These are phyloP conservation scores for Pardalotus punctatus DNA, from an alignment of 2,113 vertebrate species.

Conservation along the genomic window DNA sequence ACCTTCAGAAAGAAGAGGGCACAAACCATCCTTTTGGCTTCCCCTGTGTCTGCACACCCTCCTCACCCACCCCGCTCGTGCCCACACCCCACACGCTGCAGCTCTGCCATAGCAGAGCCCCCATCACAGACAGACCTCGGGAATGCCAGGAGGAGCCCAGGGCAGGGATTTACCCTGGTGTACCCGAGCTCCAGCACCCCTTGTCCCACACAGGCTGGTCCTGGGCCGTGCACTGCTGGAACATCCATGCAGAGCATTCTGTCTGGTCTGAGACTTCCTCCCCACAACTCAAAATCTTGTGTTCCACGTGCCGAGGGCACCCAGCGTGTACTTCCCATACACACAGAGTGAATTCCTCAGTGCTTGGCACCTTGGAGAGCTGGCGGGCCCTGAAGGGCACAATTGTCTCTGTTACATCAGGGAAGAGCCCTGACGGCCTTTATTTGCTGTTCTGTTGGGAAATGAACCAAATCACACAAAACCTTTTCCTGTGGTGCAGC, in stretches of 20 bases:
- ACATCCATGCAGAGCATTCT: background rate
- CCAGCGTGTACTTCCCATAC: background rate
- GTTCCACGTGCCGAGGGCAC: accelerated
- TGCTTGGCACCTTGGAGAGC: background rate
- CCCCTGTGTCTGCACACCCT: background rate
- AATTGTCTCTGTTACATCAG: background rate
- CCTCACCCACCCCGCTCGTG: background rate
- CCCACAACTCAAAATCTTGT: background rate
- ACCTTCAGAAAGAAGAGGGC: background rate
- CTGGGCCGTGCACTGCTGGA: background rate
- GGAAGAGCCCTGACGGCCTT: background rate
- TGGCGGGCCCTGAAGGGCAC: background rate
- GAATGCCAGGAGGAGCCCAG: accelerated
- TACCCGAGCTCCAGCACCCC: background rate
- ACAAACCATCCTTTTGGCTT: background rate
- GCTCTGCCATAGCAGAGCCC: background rate
- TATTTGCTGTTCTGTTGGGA: background rate
- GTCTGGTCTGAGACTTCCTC: background rate
- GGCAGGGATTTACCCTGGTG: accelerated
- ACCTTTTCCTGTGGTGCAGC: background rate
- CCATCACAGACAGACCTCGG: accelerated
- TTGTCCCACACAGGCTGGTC: background rate
- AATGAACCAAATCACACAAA: background rate
- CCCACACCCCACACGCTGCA: background rate
- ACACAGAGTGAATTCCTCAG: background rate